Base-by-base conservation (phyloP, 2,113 vertebrate species). In the Engraulis encrasicolus region DNA sequence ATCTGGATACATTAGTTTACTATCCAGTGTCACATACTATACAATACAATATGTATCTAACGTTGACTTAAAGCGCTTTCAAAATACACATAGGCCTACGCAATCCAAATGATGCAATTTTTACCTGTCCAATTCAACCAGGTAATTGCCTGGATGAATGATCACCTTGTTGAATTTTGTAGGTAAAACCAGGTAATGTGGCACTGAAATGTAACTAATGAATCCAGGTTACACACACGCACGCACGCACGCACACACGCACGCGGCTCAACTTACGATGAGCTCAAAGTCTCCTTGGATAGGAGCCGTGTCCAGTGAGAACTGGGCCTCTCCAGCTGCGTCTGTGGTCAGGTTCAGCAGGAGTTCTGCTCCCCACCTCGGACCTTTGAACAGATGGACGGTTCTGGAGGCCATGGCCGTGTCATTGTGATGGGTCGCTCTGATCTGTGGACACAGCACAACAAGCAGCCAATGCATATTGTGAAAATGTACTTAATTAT, bases 291-390 rank as follows among this genome's bases (percentile, higher is more conserved):
- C 18, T 77, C 37, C 50, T 18, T 2, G 6, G 36, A 45, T 20
- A 61, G 50, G n/a, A 1, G 81, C 20, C 0, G 91, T 89, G 86
- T 83, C 77, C 0, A 94, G 0, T 20, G 91, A 88, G 88, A 95
- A 94, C 1, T 27, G 0, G 6, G 92, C 92, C 0, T 92, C 2
- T 17, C 95, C 95, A 0, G 90, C 31, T 0, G 0, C 34, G 81
- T 94, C 80, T 1, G 94, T 93, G 5, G 93, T 95, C 27, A 94
- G 85, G 36, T 94, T 94, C 34, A 86, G 50, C 0, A 90, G 19
- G 6, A 5, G 27, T 0, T 6, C 3, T 2, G 78, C 0, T 0
- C 83, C 71, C 90, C 91, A 90, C 0, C 0, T 9, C 2, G 38
- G 0, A 3, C 90, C 88, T 78, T 87, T 74, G 3, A 89, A 87